phyloP scores from a whole-genome alignment of 2,888 invertebrate species.

The Agrochola lychnidis region DNA sequence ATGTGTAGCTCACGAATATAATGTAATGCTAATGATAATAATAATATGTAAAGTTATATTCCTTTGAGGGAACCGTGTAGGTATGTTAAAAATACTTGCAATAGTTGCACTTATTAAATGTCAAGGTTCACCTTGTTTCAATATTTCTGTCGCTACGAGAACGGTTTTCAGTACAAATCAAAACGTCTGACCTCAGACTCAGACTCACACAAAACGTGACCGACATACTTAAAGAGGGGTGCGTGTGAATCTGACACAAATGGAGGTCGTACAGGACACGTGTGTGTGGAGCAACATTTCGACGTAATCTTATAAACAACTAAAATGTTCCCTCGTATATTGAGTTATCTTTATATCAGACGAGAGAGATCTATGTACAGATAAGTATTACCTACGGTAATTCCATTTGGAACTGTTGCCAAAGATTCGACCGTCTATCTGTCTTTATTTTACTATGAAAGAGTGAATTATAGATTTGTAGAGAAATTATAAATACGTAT shows the following conservation, averaged over 20 bases:
- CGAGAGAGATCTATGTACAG: background rate
- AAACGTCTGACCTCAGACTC: slow-evolving; percentile 55
- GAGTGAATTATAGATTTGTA: background rate
- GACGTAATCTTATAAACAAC: slow-evolving; percentile 43
- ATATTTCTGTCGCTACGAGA: background rate
- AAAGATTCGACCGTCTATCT: background rate
- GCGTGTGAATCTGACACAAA: slow-evolving; percentile 59
- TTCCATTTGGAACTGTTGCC: slow-evolving; percentile 13
- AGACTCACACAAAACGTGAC: slow-evolving; percentile 67
- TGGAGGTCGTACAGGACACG: slow-evolving; percentile 61
- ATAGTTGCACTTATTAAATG: background rate
- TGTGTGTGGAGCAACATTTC: slow-evolving; percentile 44
- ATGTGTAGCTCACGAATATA: too few relatives aligned
- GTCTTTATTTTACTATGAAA: background rate
- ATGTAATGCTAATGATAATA: too few relatives aligned
- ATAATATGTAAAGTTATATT: background rate
- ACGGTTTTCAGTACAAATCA: slow-evolving; percentile 34
- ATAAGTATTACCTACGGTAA: slow-evolving; percentile 11
- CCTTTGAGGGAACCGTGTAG: too few relatives aligned
- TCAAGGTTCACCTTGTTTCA: slow-evolving; percentile 18
- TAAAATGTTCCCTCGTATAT: slow-evolving; percentile 28
- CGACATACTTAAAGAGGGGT: slow-evolving; percentile 60
- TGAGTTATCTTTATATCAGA: slow-evolving; percentile 14
- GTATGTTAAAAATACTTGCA: background rate
- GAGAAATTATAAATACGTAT: background rate